Evolutionary conservation across 2,113 vertebrate genomes (phyloP), one percentile per base, ranked within the genome.

Genomic region (Lophius piscatorius): DNA sequence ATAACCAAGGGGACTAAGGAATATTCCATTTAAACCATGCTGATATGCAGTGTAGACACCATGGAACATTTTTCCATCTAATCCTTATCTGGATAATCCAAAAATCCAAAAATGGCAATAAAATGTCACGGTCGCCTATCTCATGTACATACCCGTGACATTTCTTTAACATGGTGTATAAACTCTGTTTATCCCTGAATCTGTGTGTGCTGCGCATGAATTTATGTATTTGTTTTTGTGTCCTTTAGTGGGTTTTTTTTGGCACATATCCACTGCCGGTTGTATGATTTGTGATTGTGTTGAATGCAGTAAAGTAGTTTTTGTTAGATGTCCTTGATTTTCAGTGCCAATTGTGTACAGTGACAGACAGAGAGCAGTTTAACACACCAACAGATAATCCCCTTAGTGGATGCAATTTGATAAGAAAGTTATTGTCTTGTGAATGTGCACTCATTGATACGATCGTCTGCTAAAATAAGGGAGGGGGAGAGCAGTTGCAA

Each of bases 51-150:
- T 66, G 50, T 44, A 76, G 73, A 75, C 68, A 74, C 60, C 72
- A 67, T 76, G 63, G 41, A 72, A 61, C 24, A 9, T 70, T 39
- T 18, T 23, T 36, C 44, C 60, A 78, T 78, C 58, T 78, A 50
- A 42, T 60, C 55, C 64, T 85, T 83, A 81, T 81, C 84, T 49
- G 74, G 40, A 77, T 82, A 77, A 78, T 75, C 76, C 59, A 29
- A 72, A 73, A 72, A 70, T 41, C 63, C n/a, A 68, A 74, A 80
- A 78, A 70, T 40, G 40, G 66, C 57, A 76, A 76, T 84, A 49
- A 82, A 89, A 88, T 87, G 86, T 76, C 80, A 86, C 17, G 26
- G 75, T 61, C 57, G 57, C 67, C 69, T 72, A 75, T 80, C 78
- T 74, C 59, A 66, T 65, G 57, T 64, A 51, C 45, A 79, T 67